phyloP scores from a whole-genome alignment of 2,888 invertebrate genomes.

The Dastarcus helophoroides region DNA sequence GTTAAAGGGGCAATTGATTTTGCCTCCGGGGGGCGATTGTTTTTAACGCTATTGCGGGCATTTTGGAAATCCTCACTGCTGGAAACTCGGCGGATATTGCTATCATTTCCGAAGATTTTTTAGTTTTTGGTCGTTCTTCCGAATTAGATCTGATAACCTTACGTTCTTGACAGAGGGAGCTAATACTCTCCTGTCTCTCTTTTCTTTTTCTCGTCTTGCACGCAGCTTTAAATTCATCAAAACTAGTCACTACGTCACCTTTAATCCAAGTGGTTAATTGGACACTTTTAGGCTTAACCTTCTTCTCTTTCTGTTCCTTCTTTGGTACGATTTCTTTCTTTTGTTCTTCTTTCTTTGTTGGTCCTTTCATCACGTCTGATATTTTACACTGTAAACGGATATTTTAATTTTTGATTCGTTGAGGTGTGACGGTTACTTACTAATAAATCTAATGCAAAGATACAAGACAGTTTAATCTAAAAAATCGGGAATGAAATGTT shows the following conservation, averaged over 20 bases:
- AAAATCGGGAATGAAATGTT: constrained; percentile 10
- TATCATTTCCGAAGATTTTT: constrained; percentile 23
- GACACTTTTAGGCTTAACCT: constrained; percentile 18
- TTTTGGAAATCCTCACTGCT: constrained; percentile 50
- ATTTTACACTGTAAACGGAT: constrained; percentile 13
- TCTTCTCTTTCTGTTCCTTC: constrained; percentile 18
- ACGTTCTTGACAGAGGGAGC: constrained; percentile 45
- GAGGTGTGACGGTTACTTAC: constrained; percentile 8
- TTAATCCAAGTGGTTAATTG: constrained; percentile 13
- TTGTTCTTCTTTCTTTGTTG: constrained; percentile 21
- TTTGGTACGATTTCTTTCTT: constrained; percentile 17
- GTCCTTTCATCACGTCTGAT: constrained; percentile 23
- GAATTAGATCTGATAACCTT: constrained; percentile 51
- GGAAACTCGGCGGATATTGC: constrained; percentile 46
- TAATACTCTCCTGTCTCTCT: constrained; percentile 50
- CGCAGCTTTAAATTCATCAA: constrained; percentile 32
- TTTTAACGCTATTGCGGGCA: constrained; percentile 14
- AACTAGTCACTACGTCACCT: constrained; percentile 19
- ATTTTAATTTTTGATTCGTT: background rate
- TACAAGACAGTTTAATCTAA: constrained; percentile 13
- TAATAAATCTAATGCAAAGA: constrained; percentile 13
- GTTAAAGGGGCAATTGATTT: constrained; percentile 27
- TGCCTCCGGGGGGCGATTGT: constrained; percentile 18
- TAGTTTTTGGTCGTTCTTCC: constrained; percentile 40
- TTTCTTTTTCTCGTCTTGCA: constrained; percentile 47